phyloP scores from a whole-genome alignment of 2,797 vertebrate species.

The Strix occidentalis region DNA sequence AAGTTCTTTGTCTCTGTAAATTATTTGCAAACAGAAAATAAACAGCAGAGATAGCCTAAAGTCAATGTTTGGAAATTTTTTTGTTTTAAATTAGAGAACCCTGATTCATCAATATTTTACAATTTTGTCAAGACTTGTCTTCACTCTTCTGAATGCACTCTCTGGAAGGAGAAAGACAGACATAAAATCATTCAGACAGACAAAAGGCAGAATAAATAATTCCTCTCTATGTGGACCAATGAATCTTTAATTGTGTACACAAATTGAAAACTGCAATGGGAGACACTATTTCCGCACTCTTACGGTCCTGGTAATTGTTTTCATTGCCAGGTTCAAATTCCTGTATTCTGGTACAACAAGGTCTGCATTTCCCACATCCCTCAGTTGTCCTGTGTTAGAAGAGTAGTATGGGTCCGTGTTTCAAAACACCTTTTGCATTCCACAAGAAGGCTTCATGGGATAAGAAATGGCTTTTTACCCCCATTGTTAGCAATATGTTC shows the following conservation, averaged over 20 bases:
- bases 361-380: accelerated
- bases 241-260: background rate
- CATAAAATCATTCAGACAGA: background rate
- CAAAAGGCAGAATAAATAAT: background rate
- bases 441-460: background rate
- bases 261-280: background rate
- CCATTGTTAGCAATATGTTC: background rate
- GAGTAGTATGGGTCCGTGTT: background rate
- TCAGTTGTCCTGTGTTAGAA: background rate
- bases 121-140: background rate
- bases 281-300: background rate
- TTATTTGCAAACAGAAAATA: background rate
- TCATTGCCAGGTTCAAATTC: background rate
- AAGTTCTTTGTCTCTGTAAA: background rate
- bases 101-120: background rate
- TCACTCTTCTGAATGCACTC: background rate
- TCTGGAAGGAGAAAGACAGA: background rate
- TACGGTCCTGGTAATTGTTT: background rate
- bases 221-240: background rate
- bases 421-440: background rate
- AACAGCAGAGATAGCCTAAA: background rate
- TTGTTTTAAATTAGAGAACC: background rate
- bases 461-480: background rate
- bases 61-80: background rate
- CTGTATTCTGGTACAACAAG: background rate